phyloP scores from a whole-genome alignment of 2,888 invertebrate species.

The Halictus quadricinctus region DNA sequence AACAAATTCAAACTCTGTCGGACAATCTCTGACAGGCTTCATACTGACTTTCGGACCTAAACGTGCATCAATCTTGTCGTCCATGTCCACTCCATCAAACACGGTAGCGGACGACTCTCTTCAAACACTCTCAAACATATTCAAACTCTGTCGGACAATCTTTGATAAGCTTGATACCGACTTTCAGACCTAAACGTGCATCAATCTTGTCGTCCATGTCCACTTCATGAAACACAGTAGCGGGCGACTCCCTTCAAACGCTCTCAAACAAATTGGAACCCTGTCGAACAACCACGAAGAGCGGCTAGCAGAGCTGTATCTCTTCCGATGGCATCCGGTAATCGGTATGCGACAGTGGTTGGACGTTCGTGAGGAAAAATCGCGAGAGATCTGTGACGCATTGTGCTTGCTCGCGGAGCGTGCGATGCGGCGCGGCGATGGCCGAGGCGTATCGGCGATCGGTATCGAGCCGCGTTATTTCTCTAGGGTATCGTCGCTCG shows the following conservation, averaged over 20 bases:
- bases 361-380: neutral
- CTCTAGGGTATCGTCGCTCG: constrained; percentile 54
- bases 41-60: neutral
- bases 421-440: neutral
- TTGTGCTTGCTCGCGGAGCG: constrained; percentile 12
- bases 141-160: neutral
- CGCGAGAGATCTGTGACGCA: neutral
- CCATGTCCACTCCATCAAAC: neutral
- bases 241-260: neutral
- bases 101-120: neutral
- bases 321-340: neutral
- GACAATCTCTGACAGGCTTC: neutral
- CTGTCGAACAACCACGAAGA: neutral
- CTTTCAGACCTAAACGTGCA: neutral
- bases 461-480: constrained; percentile 65
- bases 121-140: neutral
- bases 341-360: neutral
- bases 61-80: neutral
- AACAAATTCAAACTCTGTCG: neutral
- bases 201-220: neutral
- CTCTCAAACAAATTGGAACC: neutral
- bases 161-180: neutral
- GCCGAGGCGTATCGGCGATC: constrained; percentile 52
- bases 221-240: neutral
- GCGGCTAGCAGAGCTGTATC: neutral